Base-by-base conservation (phyloP, 2,888 invertebrate genomes). In the Dryomyza anilis region DNA sequence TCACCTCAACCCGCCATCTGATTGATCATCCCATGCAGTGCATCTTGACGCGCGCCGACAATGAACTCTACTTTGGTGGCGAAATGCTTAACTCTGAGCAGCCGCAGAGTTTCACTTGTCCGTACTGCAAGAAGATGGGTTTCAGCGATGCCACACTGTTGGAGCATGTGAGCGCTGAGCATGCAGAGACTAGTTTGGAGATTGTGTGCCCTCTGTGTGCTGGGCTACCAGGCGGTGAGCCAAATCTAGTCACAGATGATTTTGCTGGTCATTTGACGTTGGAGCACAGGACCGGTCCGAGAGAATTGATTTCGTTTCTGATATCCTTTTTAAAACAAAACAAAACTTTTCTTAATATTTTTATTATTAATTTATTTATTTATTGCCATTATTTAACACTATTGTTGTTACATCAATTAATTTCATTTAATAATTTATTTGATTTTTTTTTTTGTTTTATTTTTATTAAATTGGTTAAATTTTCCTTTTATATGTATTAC, bases 21-120 rank as follows among this genome's bases (percentile, higher is more conserved):
- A 91, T 93, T 76, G 96, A 96, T 85, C 98, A 99, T 86, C 96
- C 98, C 66, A 96, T 99, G 94, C 98, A 99, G 87, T 98, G 98
- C 85, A 97, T 98, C 79, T 89, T 98, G 81, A 97, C 98, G 74
- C 89, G 96, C 85, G 90, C 94, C 84, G 98, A 98, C 86, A 96
- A 94, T 88, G 97, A 97, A 85, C 86, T 96, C 73, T 96, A 94
- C 85, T 98, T 96, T 87, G 96, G 96, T 69, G 97, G 97, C 69
- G 98, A 98, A 85, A 91, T 94, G 78, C 86, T 95, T 78, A 91
- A 91, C 75, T 87, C 93, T 74, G 97, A 96, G 81, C 94, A 96
- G 83, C 95, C 95, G 72, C 96, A 96, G 85, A 93, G 97, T 70
- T 95, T 96, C 85, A 96, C 98, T 72, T 99, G 98, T 86, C 98